Evolutionary conservation across 2,113 vertebrate species (phyloP).

Genomic region (Nothoprocta pentlandii): DNA sequence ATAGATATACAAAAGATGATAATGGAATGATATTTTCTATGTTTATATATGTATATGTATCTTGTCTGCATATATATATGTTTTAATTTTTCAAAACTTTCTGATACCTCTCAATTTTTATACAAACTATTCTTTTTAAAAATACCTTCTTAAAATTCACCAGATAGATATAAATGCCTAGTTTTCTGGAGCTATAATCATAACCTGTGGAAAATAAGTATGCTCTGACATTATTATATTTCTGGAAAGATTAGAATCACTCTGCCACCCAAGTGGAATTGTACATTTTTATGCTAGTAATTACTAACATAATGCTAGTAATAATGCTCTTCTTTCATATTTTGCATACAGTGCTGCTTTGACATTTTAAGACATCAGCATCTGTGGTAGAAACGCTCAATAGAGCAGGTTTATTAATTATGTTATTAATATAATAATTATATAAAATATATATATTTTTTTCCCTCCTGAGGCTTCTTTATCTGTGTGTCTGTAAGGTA

Average conservation of each 20-base stretch:
- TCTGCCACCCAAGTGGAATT: not conserved
- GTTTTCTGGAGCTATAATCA: not conserved
- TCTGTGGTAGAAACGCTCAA: not conserved
- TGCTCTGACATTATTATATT: not conserved
- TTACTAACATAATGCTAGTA: not conserved
- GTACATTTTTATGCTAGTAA: not conserved
- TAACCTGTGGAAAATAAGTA: not conserved
- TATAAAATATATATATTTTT: not conserved
- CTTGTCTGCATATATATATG: not conserved
- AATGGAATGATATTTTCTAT: not conserved
- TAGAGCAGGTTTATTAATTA: not conserved
- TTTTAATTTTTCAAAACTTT: not conserved
- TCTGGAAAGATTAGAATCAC: not conserved
- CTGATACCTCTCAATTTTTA: not conserved
- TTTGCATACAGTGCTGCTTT: not conserved
- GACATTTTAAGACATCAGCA: not conserved
- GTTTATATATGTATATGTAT: not conserved
- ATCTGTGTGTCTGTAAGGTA: not conserved
- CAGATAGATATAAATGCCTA: not conserved
- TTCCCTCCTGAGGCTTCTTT: not conserved
- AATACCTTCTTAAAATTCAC: not conserved
- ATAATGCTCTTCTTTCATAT: not conserved
- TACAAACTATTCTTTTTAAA: not conserved
- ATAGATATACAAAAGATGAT: not conserved
- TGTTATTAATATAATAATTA: not conserved